Evolutionary conservation across 2,888 invertebrate genomes (phyloP), one percentile per base, ranked within the genome.

Genomic region (Caenorhabditis virilis): DNA sequence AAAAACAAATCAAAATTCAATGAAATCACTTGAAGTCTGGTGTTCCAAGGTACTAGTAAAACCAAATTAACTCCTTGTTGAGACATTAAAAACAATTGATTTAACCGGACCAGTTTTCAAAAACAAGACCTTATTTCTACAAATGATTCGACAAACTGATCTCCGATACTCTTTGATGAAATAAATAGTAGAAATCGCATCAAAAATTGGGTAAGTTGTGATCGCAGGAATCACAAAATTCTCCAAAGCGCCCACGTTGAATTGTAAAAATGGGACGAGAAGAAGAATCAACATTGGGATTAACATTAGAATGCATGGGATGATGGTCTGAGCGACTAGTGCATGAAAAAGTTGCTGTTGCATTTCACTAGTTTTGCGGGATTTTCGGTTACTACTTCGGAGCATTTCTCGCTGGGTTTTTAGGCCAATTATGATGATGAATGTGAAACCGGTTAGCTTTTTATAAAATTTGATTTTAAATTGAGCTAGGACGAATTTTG

Each of bases 91-190:
- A n/a, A n/a, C n/a, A n/a, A n/a, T n/a, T n/a, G n/a, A n/a, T n/a
- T n/a, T n/a, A n/a, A n/a, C n/a, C n/a, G n/a, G n/a, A n/a, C n/a
- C n/a, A n/a, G n/a, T n/a, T n/a, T n/a, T n/a, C n/a, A n/a, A n/a
- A 62, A 52, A 9, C n/a, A n/a, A n/a, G n/a, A n/a, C n/a, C n/a
- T n/a, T n/a, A n/a, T n/a, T n/a, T n/a, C n/a, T n/a, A n/a, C n/a
- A n/a, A n/a, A n/a, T n/a, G n/a, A n/a, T n/a, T n/a, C n/a, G n/a
- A n/a, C n/a, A n/a, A n/a, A n/a, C n/a, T n/a, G 58, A 16, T 23
- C 23, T 50, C 11, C 54, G 41, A 22, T 64, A 64, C 22, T 64
- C 58, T 13, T 47, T 18, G 9, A 64, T 57, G 16, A 58, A 38
- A 2, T 52, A 13, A 6, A 64, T 23, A 25, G 58, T 57, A 0